A percentile compares a stretch with the other conserved stretches of the same genome.
phyloP scores from a whole-genome alignment of 2,797 vertebrate genomes.

The Ctenosaura bakeri region DNA sequence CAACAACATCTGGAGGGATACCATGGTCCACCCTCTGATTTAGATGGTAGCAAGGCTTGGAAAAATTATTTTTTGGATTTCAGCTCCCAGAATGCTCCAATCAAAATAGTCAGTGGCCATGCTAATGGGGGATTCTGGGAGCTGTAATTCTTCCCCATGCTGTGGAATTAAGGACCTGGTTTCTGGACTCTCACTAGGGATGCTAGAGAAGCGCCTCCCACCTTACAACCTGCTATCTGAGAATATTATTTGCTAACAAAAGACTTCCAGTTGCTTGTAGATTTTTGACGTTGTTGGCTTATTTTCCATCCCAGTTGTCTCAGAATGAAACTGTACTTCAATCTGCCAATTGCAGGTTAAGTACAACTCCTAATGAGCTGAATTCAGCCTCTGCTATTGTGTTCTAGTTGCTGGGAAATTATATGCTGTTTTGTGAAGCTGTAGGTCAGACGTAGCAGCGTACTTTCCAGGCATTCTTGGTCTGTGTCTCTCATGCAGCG shows the following conservation, averaged over 20 bases:
- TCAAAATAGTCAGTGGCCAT: no score
- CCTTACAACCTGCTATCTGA: not conserved
- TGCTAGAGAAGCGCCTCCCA: not conserved
- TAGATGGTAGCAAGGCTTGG: no score
- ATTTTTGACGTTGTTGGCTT: not conserved
- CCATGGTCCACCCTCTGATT: no score
- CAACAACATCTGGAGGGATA: not conserved
- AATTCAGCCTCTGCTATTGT: slow-evolving; percentile 34
- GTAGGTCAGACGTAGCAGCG: slow-evolving; percentile 36
- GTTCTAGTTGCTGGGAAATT: slow-evolving; percentile 31
- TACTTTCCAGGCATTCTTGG: slow-evolving; percentile 39
- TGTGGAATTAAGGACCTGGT: not conserved
- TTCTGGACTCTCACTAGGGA: not conserved
- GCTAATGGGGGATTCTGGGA: no score
- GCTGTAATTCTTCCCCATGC: no score
- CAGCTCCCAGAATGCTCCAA: no score
- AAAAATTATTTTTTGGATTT: no score
- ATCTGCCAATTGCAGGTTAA: slow-evolving; percentile 26
- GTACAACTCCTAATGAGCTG: slow-evolving; percentile 6
- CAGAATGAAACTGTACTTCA: slow-evolving; percentile 18
- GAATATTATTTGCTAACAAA: not conserved
- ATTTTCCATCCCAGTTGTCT: not conserved
- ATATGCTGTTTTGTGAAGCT: slow-evolving; percentile 37
- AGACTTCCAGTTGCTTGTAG: not conserved
- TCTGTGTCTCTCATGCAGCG: slow-evolving; percentile 51